These are phyloP conservation scores for Villa cingulata DNA, from an alignment of 2,888 invertebrate species.

Conservation along the genomic window DNA sequence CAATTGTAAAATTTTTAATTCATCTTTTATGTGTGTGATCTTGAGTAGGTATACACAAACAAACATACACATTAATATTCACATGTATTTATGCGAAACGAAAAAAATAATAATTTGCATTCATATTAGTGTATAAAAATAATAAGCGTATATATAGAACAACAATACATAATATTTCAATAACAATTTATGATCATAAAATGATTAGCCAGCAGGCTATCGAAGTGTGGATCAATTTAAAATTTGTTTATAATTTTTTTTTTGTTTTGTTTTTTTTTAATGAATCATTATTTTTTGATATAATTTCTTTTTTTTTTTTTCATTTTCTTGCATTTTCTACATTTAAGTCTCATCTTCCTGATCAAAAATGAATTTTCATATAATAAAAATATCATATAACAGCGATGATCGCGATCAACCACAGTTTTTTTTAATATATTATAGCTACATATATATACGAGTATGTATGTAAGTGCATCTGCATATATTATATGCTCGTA, in stretches of 20 bases:
- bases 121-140: not conserved
- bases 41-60: not conserved
- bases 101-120: too few relatives aligned
- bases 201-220: conserved; percentile 7
- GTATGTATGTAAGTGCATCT: too few relatives aligned
- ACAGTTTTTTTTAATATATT: too few relatives aligned
- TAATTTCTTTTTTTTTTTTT: not conserved
- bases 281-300: not conserved
- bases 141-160: not conserved
- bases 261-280: not conserved
- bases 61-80: not conserved
- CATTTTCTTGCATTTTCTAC: not conserved
- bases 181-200: conserved; percentile 7
- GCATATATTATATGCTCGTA: not conserved
- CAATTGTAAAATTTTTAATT: conserved; percentile 1
- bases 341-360: not conserved
- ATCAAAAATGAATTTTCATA: not conserved
- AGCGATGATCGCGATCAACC: not conserved
- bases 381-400: not conserved
- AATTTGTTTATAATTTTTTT: not conserved
- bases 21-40: conserved; percentile 6
- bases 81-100: not conserved
- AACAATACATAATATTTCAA: conserved; percentile 6
- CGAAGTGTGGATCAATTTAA: conserved; percentile 6
- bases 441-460: too few relatives aligned